Percentiles rank a stretch among this genome's conserved stretches.
These are phyloP conservation scores for Ochropacha duplaris DNA, from an alignment of 2,888 invertebrate genomes.

Conservation along the genomic window DNA sequence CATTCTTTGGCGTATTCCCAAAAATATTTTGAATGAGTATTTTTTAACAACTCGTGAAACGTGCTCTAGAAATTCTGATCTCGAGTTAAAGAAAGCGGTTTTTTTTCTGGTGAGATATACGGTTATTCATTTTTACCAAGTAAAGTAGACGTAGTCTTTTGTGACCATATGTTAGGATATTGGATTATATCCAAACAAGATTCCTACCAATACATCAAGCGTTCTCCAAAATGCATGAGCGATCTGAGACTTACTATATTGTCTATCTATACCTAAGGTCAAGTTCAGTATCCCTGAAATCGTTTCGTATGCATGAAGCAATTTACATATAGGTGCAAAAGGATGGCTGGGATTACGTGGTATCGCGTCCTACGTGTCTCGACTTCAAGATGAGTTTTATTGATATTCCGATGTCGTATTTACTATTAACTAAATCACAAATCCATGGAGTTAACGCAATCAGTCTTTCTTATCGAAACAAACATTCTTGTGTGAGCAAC, in stretches of 20 bases:
- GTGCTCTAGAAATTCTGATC: not conserved
- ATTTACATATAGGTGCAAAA: not conserved
- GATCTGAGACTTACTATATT: no score
- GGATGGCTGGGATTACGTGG: not conserved
- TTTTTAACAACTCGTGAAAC: not conserved
- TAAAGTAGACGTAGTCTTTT: no score
- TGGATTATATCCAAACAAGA: no score
- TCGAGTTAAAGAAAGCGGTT: not conserved
- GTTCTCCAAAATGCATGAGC: no score
- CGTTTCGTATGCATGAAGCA: not conserved
- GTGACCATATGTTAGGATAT: no score
- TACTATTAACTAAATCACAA: not conserved
- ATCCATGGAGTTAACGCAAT: no score
- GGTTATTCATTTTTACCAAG: no score
- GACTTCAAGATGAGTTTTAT: not conserved
- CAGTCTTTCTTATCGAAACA: not conserved
- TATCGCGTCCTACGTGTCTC: not conserved
- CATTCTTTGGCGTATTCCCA: constrained; percentile 40
- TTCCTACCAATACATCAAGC: no score
- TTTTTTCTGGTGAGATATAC: no score
- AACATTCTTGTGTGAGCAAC: not conserved
- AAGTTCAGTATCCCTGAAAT: not conserved
- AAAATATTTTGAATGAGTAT: constrained; percentile 12
- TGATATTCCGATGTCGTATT: not conserved
- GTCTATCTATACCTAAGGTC: no score